Percentiles rank a stretch among this genome's conserved stretches.
Conservation (phyloP, 2,888 invertebrate genomes). For the Drosophila setosimentum region DNA sequence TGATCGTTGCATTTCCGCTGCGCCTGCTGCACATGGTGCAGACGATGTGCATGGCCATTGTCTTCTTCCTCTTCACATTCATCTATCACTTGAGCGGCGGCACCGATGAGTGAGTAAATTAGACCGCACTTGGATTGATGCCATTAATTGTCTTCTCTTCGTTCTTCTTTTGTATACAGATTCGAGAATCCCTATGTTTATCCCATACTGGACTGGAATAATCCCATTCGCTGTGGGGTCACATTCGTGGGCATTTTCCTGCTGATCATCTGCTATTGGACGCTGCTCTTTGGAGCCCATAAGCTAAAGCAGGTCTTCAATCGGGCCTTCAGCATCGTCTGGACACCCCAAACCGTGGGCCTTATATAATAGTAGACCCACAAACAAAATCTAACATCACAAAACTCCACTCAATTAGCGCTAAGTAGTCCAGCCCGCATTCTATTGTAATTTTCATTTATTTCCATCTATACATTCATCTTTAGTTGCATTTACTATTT, state of each 20-base stretch:
- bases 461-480: neutral
- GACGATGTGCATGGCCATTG: slow-evolving; percentile 87
- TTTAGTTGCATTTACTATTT: slow-evolving; percentile 60
- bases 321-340: slow-evolving; percentile 73
- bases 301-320: slow-evolving; percentile 81
- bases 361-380: slow-evolving; percentile 55
- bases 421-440: slow-evolving; percentile 54
- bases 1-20: slow-evolving; percentile 90
- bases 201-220: slow-evolving; percentile 91
- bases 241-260: slow-evolving; percentile 82
- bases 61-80: slow-evolving; percentile 87
- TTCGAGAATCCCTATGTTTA: slow-evolving; percentile 89
- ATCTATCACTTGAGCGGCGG: slow-evolving; percentile 88
- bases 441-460: slow-evolving; percentile 28
- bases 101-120: slow-evolving; percentile 86
- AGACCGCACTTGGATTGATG: slow-evolving; percentile 1
- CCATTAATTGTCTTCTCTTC: neutral
- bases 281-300: slow-evolving; percentile 76
- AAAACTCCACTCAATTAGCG: slow-evolving; percentile 29
- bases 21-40: slow-evolving; percentile 88
- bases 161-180: slow-evolving; percentile 76
- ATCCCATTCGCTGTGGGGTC: slow-evolving; percentile 86
- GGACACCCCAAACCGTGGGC: slow-evolving; percentile 78
- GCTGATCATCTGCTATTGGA: slow-evolving; percentile 77
- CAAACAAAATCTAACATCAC: neutral